Evolutionary conservation across 2,797 vertebrate species (phyloP).

Genomic region (Leuciscus waleckii): DNA sequence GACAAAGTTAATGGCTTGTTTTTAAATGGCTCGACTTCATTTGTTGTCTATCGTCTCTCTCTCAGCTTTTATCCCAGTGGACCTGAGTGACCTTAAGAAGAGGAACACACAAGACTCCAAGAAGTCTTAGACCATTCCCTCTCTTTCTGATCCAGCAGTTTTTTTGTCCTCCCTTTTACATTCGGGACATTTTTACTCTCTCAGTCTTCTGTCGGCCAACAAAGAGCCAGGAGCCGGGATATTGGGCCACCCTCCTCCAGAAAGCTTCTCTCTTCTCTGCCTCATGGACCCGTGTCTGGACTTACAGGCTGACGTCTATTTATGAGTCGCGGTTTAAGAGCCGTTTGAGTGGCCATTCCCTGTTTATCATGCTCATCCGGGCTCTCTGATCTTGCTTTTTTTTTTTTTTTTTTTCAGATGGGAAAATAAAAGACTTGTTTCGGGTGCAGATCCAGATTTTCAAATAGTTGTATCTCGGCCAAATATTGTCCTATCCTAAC

Average conservation of each 20-base stretch:
- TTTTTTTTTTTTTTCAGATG: constrained; percentile 54
- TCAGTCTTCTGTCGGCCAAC: constrained; percentile 70
- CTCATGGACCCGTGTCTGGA: constrained; percentile 65
- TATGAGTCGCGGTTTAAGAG: constrained; percentile 20
- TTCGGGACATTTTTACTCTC: constrained; percentile 74
- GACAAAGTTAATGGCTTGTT: not conserved
- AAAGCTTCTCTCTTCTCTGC: constrained; percentile 69
- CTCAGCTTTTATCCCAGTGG: constrained; percentile 94
- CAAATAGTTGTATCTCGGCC: too few relatives aligned
- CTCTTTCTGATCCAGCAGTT: constrained; percentile 50
- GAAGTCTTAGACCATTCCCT: constrained; percentile 88
- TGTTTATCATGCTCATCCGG: constrained; percentile 47
- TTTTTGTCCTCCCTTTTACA: constrained; percentile 60
- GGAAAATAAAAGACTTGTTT: constrained; percentile 65
- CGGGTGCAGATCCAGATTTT: too few relatives aligned
- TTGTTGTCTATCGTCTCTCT: constrained; percentile 1
- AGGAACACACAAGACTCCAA: constrained; percentile 93
- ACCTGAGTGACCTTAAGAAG: constrained; percentile 95
- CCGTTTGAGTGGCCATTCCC: constrained; percentile 37
- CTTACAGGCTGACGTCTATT: constrained; percentile 54
- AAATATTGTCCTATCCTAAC: too few relatives aligned
- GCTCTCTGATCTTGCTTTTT: constrained; percentile 16
- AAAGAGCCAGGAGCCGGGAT: constrained; percentile 64
- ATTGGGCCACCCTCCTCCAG: constrained; percentile 68
- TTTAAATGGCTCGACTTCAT: not conserved